Evolutionary conservation across 2,797 vertebrate species (phyloP).

Genomic region (Carapus acus): DNA sequence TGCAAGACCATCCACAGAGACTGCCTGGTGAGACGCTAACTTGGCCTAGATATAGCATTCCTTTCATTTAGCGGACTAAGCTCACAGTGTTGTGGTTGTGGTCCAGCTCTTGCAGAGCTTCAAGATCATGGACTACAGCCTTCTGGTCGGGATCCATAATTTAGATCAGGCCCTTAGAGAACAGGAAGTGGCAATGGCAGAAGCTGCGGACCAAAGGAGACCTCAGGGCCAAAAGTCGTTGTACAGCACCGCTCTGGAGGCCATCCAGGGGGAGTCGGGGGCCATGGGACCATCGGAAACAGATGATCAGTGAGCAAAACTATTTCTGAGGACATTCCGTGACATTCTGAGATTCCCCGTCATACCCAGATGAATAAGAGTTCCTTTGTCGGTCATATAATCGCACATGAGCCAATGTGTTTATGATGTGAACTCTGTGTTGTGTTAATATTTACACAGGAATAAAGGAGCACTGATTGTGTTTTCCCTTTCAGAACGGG

Average conservation of each 20-base stretch:
- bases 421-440: no score
- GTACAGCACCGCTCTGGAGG: slow-evolving; percentile 92
- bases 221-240: slow-evolving; percentile 83
- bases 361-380: no score
- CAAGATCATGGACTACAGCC: slow-evolving; percentile 98
- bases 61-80: no score
- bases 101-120: slow-evolving; percentile 90
- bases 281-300: slow-evolving; percentile 73
- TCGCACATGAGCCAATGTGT: slow-evolving; percentile 1
- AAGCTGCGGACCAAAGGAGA: slow-evolving; percentile 64
- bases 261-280: slow-evolving; percentile 85
- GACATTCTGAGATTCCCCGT: no score
- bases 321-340: not conserved
- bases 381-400: no score
- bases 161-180: slow-evolving; percentile 78
- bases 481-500: slow-evolving; percentile 74
- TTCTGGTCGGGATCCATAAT: slow-evolving; percentile 88
- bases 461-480: not conserved
- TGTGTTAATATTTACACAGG: no score
- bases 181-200: slow-evolving; percentile 46
- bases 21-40: slow-evolving; percentile 78
- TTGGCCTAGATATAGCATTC: not conserved
- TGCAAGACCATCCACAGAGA: slow-evolving; percentile 92
- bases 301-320: slow-evolving; percentile 79
- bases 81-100: slow-evolving; percentile 2